These are phyloP conservation scores for Alosa sapidissima DNA, from an alignment of 2,797 vertebrate species.

Conservation along the genomic window DNA sequence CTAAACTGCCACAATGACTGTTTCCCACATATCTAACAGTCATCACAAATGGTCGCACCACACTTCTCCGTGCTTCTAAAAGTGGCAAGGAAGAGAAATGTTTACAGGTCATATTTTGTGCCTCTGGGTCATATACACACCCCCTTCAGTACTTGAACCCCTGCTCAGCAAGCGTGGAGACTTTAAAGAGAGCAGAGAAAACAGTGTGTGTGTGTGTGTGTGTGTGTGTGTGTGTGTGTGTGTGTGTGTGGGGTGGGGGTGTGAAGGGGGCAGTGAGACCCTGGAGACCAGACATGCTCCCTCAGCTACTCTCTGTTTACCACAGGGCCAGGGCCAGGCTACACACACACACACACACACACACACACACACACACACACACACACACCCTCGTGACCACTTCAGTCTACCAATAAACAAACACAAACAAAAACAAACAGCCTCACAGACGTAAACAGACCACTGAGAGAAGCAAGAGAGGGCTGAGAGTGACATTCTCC, in stretches of 20 bases:
- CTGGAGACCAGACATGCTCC: background rate
- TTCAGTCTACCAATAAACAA: background rate
- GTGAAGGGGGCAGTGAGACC: background rate
- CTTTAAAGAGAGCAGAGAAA: slow-evolving; percentile 1
- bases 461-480: background rate
- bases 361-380: background rate
- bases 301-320: slow-evolving; percentile 4
- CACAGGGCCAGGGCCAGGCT: background rate
- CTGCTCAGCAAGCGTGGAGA: background rate
- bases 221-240: background rate
- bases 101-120: background rate
- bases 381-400: background rate
- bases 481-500: background rate
- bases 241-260: background rate
- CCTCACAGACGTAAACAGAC: background rate
- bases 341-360: background rate
- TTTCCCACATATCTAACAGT: background rate
- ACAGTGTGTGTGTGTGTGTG: background rate
- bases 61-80: background rate
- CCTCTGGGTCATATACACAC: background rate
- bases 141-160: background rate
- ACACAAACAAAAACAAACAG: background rate
- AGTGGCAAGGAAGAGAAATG: background rate
- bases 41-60: background rate
- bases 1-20: slow-evolving; percentile 5